A percentile compares a stretch with the other conserved stretches of the same genome.
phyloP scores from a whole-genome alignment of 2,888 invertebrate species.

The Agriotes lineatus region DNA sequence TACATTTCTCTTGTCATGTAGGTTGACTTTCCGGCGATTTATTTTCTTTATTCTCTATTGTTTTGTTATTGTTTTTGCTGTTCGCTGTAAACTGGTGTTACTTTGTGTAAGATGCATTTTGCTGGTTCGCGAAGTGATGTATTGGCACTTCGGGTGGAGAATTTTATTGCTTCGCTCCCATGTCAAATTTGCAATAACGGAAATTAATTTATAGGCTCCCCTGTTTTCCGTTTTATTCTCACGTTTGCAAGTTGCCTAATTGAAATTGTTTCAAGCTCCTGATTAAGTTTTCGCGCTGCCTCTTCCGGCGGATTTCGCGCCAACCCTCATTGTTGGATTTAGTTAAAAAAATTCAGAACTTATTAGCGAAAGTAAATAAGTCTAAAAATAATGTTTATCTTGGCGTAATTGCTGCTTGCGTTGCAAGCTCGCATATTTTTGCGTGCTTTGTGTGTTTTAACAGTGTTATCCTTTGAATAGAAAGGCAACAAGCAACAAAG shows the following conservation, averaged over 20 bases:
- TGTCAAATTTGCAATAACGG: constrained; percentile 6
- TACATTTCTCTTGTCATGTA: constrained; percentile 60
- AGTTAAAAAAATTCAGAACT: not conserved
- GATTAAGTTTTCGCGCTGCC: constrained; percentile 7
- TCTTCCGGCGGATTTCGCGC: no score
- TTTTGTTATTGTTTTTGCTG: constrained; percentile 52
- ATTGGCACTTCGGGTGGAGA: not conserved
- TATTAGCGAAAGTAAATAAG: constrained; percentile 15
- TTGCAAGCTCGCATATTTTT: constrained; percentile 33
- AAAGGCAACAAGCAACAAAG: constrained; percentile 38
- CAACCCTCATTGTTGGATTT: not conserved
- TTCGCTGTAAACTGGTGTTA: constrained; percentile 20
- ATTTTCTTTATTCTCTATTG: constrained; percentile 55
- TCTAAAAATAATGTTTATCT: constrained; percentile 28
- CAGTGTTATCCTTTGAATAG: constrained; percentile 40
- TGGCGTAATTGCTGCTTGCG: constrained; percentile 19
- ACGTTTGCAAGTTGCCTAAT: not conserved
- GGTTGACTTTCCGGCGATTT: constrained; percentile 56
- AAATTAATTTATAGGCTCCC: constrained; percentile 18
- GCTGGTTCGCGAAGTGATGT: constrained; percentile 12
- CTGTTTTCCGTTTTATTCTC: not conserved
- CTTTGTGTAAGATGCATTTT: constrained; percentile 26
- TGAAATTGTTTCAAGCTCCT: constrained; percentile 14
- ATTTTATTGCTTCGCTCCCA: not conserved
- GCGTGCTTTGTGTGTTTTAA: constrained; percentile 34